phyloP scores from a whole-genome alignment of 2,797 vertebrate species.

The Sphenopsis melanotis region DNA sequence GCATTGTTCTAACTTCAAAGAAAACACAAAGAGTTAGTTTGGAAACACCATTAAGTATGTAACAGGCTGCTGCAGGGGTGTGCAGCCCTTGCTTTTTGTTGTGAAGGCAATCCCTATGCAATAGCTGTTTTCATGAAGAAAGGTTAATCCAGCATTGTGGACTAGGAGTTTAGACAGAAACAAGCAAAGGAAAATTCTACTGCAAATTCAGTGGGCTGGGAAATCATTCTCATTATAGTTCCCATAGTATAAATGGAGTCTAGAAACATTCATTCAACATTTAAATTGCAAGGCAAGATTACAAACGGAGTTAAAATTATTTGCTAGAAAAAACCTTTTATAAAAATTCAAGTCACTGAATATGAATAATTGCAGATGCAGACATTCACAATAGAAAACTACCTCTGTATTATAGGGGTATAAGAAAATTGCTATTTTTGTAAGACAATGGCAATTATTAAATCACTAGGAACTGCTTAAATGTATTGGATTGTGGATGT shows the following conservation, averaged over 20 bases:
- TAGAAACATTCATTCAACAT: constrained; percentile 15
- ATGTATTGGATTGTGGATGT: constrained; percentile 2
- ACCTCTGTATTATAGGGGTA: not conserved
- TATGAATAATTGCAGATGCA: constrained; percentile 25
- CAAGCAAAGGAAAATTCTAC: not conserved
- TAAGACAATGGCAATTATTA: constrained; percentile 41
- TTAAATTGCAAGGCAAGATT: constrained; percentile 27
- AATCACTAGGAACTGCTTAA: constrained; percentile 22
- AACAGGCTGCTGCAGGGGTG: not conserved
- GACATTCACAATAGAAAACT: constrained; percentile 1
- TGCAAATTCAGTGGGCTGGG: not conserved
- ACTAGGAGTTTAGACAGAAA: not conserved
- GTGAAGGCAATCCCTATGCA: not conserved
- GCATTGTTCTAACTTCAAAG: not conserved
- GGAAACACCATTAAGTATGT: not conserved
- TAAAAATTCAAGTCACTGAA: constrained; percentile 29
- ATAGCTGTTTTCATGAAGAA: not conserved
- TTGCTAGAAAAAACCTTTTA: not conserved
- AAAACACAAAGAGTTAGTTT: not conserved
- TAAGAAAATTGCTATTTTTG: constrained; percentile 28
- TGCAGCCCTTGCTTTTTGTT: not conserved
- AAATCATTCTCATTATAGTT: not conserved
- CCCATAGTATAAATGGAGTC: not conserved
- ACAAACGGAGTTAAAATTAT: not conserved
- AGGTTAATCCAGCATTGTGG: not conserved